Conservation (phyloP, 2,113 vertebrate species). For the Crotalus tigris region DNA sequence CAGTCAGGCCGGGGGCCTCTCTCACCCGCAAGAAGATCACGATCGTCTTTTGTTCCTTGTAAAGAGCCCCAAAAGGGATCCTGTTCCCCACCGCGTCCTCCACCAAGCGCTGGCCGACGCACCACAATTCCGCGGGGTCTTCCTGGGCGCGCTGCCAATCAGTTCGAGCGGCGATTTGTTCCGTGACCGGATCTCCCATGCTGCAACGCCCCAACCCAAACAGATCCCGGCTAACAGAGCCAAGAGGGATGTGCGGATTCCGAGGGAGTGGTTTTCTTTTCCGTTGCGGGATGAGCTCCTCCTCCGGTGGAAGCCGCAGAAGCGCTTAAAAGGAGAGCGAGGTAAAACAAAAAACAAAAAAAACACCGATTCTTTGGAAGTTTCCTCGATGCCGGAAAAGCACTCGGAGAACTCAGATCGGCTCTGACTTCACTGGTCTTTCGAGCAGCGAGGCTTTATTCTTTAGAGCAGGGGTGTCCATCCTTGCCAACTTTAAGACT, state of each 20-base stretch:
- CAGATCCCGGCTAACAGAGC: neutral
- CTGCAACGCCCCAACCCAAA: neutral
- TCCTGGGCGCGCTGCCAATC: neutral
- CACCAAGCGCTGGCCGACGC: constrained; percentile 66
- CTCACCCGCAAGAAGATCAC: constrained; percentile 90
- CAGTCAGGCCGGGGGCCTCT: neutral
- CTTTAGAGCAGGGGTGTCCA: neutral
- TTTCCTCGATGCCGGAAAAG: neutral
- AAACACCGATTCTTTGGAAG: neutral
- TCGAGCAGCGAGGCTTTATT: neutral
- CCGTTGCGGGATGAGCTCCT: neutral
- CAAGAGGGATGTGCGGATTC: rapidly evolving
- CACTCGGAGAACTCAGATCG: neutral
- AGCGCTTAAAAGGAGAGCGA: neutral
- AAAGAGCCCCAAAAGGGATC: constrained; percentile 74
- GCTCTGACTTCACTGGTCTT: neutral
- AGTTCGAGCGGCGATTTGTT: constrained; percentile 66
- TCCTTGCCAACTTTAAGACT: neutral
- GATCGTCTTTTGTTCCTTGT: constrained; percentile 75
- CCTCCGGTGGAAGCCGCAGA: neutral
- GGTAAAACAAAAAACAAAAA: neutral
- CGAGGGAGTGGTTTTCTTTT: neutral
- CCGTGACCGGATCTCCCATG: constrained; percentile 64
- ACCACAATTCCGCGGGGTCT: constrained; percentile 36
- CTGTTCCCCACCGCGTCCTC: constrained; percentile 71